Evolutionary conservation across 2,888 invertebrate species (phyloP).

Genomic region (Drosophila ustulata): DNA sequence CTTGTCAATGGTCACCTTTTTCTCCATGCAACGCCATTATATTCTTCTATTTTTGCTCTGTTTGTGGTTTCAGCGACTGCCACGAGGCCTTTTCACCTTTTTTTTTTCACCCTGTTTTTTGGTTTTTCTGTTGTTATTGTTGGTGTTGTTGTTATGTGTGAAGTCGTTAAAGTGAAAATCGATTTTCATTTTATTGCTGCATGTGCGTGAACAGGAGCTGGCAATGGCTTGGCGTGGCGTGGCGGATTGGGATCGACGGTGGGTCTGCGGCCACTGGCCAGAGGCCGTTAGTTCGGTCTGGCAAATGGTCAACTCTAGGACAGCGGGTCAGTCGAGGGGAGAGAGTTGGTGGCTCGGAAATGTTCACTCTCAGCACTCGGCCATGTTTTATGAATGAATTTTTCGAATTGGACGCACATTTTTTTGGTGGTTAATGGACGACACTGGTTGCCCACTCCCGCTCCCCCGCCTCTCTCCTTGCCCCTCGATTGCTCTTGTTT

Average conservation of each 20-base stretch:
- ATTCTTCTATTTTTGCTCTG: conserved; percentile 47
- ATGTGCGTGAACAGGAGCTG: conserved; percentile 54
- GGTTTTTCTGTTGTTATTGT: conserved; percentile 7
- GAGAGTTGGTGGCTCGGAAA: conserved; percentile 25
- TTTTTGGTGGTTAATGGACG: conserved; percentile 69
- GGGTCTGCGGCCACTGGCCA: conserved; percentile 32
- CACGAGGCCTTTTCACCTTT: conserved; percentile 55
- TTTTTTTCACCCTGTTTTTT: conserved; percentile 28
- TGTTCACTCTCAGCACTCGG: conserved; percentile 53
- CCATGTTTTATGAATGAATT: conserved; percentile 80
- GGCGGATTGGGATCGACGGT: not conserved
- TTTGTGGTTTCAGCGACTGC: conserved; percentile 64
- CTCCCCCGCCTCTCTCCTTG: not conserved
- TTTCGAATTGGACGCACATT: conserved; percentile 75
- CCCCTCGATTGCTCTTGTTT: conserved; percentile 29
- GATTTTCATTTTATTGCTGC: conserved; percentile 77
- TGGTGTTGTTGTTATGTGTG: conserved; percentile 58
- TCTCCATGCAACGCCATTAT: conserved; percentile 39
- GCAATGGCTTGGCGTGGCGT: conserved; percentile 1
- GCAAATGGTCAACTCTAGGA: conserved; percentile 35
- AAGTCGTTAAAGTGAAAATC: conserved; percentile 82
- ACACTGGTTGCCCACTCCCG: conserved; percentile 36
- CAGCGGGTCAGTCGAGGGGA: not conserved
- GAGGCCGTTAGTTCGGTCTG: conserved; percentile 25
- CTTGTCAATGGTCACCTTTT: conserved; percentile 45